A percentile compares a stretch with the other conserved stretches of the same genome.
These are phyloP conservation scores for Sterna hirundo DNA, from an alignment of 2,113 vertebrate species.

Conservation along the genomic window DNA sequence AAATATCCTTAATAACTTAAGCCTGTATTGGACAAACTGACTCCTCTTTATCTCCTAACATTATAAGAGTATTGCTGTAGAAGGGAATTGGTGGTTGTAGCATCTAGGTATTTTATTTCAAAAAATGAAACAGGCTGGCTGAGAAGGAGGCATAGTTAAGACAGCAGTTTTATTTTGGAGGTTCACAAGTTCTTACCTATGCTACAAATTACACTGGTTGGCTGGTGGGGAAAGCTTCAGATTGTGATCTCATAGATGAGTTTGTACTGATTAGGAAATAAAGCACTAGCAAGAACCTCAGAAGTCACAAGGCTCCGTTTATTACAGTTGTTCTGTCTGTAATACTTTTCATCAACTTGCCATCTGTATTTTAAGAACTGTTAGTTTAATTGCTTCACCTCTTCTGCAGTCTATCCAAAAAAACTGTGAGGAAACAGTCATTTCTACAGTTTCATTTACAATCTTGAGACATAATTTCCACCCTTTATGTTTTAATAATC, in stretches of 20 bases:
- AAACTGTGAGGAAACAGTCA: not conserved
- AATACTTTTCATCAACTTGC: not conserved
- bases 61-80: not conserved
- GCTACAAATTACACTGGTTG: not conserved
- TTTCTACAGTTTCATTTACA: not conserved
- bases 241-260: not conserved
- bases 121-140: not conserved
- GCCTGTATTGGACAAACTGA: not conserved
- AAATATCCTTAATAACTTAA: not conserved
- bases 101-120: not conserved
- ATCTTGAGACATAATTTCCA: not conserved
- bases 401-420: not conserved
- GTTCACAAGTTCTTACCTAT: not conserved
- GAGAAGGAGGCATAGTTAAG: not conserved
- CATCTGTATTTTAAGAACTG: not conserved
- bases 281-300: not conserved
- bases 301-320: not conserved
- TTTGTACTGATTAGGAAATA: not conserved
- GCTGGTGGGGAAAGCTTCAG: not conserved
- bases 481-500: not conserved
- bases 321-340: not conserved
- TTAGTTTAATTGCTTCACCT: not conserved
- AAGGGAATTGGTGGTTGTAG: not conserved
- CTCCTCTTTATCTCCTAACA: not conserved
- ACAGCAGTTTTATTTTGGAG: not conserved